phyloP scores from a whole-genome alignment of 2,113 vertebrate species.

The Philantomba maxwellii region DNA sequence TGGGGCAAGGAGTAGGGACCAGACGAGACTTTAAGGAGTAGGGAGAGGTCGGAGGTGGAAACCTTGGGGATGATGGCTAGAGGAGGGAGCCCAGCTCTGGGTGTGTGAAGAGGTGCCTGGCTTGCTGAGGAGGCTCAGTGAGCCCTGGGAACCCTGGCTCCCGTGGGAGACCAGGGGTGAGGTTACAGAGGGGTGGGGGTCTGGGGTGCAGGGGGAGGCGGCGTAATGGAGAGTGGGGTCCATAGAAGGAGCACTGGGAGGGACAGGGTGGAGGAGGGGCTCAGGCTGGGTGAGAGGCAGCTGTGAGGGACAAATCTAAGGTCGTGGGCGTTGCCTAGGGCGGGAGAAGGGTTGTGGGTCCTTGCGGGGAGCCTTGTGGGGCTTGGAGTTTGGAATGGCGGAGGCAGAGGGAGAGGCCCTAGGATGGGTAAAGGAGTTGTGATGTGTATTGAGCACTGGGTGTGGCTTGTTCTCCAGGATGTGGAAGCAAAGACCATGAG shows the following conservation, averaged over 20 bases:
- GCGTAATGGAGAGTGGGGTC: neutral
- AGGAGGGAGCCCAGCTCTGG: neutral
- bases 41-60: neutral
- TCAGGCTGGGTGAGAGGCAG: neutral
- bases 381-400: neutral
- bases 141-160: neutral
- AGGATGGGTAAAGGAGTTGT: neutral
- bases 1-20: neutral
- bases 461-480: constrained; percentile 77
- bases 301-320: neutral
- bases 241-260: neutral
- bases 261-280: neutral
- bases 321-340: neutral
- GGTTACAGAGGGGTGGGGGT: neutral
- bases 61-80: neutral
- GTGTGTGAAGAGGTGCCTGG: neutral
- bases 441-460: neutral
- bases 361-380: neutral
- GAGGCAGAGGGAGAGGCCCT: neutral
- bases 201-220: neutral
- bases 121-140: fast-evolving
- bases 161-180: neutral
- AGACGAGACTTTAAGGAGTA: neutral
- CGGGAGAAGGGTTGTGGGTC: neutral
- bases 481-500: constrained; percentile 95